Base-by-base conservation (phyloP, 2,797 vertebrate species). In the Nannoperca australis region DNA sequence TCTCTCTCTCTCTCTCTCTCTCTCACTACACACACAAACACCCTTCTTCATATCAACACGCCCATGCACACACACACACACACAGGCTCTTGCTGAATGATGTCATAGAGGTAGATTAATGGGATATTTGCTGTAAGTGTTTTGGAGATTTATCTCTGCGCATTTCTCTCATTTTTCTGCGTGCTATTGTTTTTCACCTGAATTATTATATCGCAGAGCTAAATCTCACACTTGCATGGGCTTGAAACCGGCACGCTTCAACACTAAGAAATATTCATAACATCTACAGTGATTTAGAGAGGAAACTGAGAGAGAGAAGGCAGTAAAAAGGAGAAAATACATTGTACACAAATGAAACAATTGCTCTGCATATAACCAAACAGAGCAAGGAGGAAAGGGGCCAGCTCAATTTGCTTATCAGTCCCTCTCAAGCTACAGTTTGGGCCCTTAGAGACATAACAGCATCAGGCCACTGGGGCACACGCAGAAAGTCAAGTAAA, bases 401-500 rank as follows among this genome's bases (percentile, higher is more conserved):
- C 24, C 36, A 7, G 36, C 76, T 82, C 45, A 49, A 58, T 88
- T 81, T 73, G 79, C 86, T 93, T 90, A 90, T 92, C 90, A 70
- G 80, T 44, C 75, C 42, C 74, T 85, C 79, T 88, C 44, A 65
- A 76, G 88, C 82, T 81, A 20, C 82, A 86, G 58, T 82, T 85
- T 59, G 38, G 70, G 68, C 79, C 88, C 80, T 83, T 50, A 20
- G 90, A 84, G 93, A 92, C 88, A 77, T 36, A 87, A 86, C 91
- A 89, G 84, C 86, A 84, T 73, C 77, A 73, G 81, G 80, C 90
- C 87, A 62, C 86, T 76, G 87, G 84, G 90, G 61, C 86, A 55
- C 84, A 18, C 70, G 83, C 72, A 47, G 68, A 32, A 75, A 90
- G 81, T 73, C 54, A 3, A 79, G 89, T 94, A 93, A 93, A 94